phyloP scores from a whole-genome alignment of 2,888 invertebrate species.

The Acleris emargana region DNA sequence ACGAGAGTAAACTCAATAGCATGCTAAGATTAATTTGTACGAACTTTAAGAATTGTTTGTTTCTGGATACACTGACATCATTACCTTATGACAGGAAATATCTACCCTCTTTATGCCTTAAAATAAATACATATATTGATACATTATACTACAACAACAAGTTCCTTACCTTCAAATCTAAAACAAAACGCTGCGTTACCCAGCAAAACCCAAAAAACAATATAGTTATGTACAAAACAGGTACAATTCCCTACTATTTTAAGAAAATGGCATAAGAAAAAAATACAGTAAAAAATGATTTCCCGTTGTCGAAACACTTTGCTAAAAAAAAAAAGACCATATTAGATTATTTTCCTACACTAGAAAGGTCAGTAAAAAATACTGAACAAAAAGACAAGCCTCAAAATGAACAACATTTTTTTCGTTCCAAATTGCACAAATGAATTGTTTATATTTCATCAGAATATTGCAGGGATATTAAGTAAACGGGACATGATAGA shows the following conservation, averaged over 20 bases:
- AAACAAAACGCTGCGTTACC: no score
- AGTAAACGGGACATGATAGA: no score
- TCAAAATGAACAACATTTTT: no score
- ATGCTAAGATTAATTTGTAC: no score
- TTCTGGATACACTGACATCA: no score
- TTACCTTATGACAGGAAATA: background rate
- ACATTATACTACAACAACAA: background rate
- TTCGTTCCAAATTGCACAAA: no score
- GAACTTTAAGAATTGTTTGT: no score
- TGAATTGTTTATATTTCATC: no score
- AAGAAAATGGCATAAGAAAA: background rate
- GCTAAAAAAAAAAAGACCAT: background rate
- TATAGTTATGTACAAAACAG: background rate
- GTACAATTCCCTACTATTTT: slow-evolving; percentile 4
- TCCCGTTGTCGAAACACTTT: no score
- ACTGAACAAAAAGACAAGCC: no score
- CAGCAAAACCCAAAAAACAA: background rate
- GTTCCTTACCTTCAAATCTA: background rate
- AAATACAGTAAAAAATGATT: background rate
- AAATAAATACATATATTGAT: background rate
- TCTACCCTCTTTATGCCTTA: background rate
- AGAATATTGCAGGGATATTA: no score
- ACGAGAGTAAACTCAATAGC: no score
- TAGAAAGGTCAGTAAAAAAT: background rate
- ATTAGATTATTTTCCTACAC: background rate